Conservation (phyloP, 2,113 vertebrate genomes). For the Donacobius atricapilla region DNA sequence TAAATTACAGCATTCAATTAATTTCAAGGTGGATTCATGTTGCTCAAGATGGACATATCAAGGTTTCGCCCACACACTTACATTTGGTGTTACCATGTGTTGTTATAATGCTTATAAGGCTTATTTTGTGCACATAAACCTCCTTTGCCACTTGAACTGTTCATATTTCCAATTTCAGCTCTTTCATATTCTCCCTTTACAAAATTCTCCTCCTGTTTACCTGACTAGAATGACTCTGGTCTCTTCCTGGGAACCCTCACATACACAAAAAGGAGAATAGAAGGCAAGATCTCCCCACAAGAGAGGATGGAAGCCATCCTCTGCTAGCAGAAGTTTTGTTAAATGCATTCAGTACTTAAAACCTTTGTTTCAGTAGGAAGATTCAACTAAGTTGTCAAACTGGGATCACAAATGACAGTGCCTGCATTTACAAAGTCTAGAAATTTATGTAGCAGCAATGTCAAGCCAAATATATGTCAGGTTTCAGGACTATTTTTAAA, state of each 20-base stretch:
- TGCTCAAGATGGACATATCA: neutral
- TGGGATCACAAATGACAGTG: slow-evolving; percentile 2
- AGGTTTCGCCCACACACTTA: neutral
- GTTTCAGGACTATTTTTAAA: slow-evolving; percentile 45
- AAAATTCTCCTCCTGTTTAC: neutral
- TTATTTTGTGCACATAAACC: neutral
- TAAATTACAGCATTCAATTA: neutral
- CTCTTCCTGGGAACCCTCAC: neutral
- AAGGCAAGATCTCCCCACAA: neutral
- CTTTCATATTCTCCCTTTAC: neutral
- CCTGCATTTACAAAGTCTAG: neutral
- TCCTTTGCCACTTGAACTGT: neutral
- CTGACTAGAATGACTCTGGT: neutral
- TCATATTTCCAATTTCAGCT: neutral
- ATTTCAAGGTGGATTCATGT: neutral
- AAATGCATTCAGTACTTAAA: neutral
- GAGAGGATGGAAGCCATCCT: neutral
- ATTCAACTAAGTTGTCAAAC: slow-evolving; percentile 11
- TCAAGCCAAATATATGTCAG: slow-evolving; percentile 49
- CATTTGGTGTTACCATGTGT: neutral
- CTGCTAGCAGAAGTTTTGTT: neutral
- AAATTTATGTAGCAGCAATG: slow-evolving; percentile 19
- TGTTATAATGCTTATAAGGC: neutral
- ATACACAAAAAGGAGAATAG: neutral
- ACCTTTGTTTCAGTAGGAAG: neutral